A percentile compares a stretch with the other conserved stretches of the same genome.
Conservation (phyloP, 1,140 invertebrate genomes). For the Zaprionus taronus region DNA sequence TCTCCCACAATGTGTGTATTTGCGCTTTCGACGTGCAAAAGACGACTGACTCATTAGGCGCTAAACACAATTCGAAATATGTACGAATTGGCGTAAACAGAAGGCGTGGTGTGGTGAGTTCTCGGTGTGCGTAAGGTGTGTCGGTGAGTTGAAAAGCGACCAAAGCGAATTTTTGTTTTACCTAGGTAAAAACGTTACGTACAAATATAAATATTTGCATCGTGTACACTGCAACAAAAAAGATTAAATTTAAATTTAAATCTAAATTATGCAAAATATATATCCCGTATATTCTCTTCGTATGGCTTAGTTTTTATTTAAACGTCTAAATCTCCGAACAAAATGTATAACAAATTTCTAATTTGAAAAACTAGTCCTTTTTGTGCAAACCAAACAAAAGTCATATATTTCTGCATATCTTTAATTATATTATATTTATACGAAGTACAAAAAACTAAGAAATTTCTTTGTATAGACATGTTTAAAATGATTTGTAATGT, state of each 20-base stretch:
- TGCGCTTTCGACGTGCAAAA: conserved; percentile 48
- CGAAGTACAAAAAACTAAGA: no score
- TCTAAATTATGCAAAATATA: neutral
- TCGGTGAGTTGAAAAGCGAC: conserved; percentile 47
- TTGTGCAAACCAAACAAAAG: no score
- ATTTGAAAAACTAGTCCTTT: no score
- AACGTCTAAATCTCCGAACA: no score
- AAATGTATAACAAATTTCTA: no score
- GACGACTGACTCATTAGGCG: conserved; percentile 63
- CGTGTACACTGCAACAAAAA: conserved; percentile 6
- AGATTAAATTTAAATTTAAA: neutral
- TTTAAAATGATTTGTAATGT: neutral
- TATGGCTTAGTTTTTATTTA: no score
- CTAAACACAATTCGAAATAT: conserved; percentile 56
- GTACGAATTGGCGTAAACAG: conserved; percentile 42
- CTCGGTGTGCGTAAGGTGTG: conserved; percentile 64
- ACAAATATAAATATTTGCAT: conserved; percentile 6
- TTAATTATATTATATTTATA: no score
- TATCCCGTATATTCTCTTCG: neutral
- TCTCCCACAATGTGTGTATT: conserved; percentile 22
- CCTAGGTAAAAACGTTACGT: conserved; percentile 58
- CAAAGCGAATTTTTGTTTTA: conserved; percentile 24
- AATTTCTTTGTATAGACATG: neutral
- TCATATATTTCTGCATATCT: no score
- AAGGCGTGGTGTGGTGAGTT: conserved; percentile 67